phyloP scores from a whole-genome alignment of 2,113 vertebrate genomes.

The Syrmaticus mikado region DNA sequence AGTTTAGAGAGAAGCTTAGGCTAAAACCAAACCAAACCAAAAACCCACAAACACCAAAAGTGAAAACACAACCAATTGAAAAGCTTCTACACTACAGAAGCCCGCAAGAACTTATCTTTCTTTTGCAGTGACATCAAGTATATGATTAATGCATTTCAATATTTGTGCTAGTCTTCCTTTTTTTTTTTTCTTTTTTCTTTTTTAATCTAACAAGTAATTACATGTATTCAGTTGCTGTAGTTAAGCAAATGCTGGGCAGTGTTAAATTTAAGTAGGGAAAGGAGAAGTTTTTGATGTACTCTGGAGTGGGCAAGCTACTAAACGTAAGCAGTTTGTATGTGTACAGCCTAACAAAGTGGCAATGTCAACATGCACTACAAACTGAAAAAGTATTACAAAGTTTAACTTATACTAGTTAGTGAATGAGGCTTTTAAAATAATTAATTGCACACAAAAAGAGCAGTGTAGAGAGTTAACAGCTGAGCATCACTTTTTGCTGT shows the following conservation, averaged over 20 bases:
- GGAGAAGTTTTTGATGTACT: not conserved
- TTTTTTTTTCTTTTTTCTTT: too few relatives aligned
- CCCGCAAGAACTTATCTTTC: not conserved
- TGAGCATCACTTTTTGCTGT: fast-evolving
- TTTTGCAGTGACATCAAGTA: not conserved
- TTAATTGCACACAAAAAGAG: not conserved
- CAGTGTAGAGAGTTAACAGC: not conserved
- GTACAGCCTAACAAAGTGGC: not conserved
- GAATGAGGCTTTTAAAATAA: not conserved
- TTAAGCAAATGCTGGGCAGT: not conserved
- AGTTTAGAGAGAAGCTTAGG: not conserved
- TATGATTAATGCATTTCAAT: not conserved
- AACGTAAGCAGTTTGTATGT: not conserved
- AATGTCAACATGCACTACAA: not conserved
- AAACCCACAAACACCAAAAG: not conserved
- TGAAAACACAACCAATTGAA: not conserved
- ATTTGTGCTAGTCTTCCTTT: not conserved
- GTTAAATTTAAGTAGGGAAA: not conserved
- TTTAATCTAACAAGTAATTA: not conserved
- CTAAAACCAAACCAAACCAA: not conserved
- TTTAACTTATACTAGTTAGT: not conserved
- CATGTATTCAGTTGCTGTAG: not conserved
- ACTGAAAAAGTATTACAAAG: not conserved
- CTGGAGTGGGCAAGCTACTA: not conserved
- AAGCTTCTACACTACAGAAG: not conserved